Base-by-base conservation (phyloP, 2,797 vertebrate genomes). In the Rhodeus uyekii region DNA sequence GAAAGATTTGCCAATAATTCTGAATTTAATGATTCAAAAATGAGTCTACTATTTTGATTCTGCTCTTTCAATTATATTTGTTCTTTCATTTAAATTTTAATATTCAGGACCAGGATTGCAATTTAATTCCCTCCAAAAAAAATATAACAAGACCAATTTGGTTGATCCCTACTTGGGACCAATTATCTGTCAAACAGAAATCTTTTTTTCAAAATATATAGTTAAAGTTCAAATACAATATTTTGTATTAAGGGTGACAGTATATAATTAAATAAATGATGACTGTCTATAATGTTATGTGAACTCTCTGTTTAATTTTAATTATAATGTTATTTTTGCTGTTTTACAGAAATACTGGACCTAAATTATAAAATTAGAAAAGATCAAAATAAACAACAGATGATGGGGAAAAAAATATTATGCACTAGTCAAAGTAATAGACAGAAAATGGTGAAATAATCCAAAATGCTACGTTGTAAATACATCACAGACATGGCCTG, bases 401-500 rank as follows among this genome's bases (percentile, higher is more conserved):
- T 3, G 8, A 68, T 39, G 2, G 5, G n/a, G 9, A 12, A 68
- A 42, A 0, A 58, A 68, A 58, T 53, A 67, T 24, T 22, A 34
- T n/a, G 3, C 34, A 22, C n/a, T 53, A 12, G 64, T 58, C 24
- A 68, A 58, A 76, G 44, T 13, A 42, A 76, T 42, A 22, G n/a
- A 44, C 7, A 18, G 3, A 61, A 65, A 55, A 42, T 44, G 32
- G 8, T 24, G n/a, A 39, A 53, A 50, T 18, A 64, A 14, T 29
- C 16, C 29, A 63, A 53, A 39, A 14, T 29, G 14, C 36, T 58
- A 36, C 9, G 46, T 22, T 68, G 48, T 32, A 78, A 82, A 74
- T 60, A 67, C 68, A 75, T 64, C 38, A 60, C 69, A 85, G 76
- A 67, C 38, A 14, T 77, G n/a, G 38, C 58, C 60, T 81, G 32